Base-by-base conservation (phyloP, 1,140 invertebrate genomes). In the Anadara kagoshimensis region DNA sequence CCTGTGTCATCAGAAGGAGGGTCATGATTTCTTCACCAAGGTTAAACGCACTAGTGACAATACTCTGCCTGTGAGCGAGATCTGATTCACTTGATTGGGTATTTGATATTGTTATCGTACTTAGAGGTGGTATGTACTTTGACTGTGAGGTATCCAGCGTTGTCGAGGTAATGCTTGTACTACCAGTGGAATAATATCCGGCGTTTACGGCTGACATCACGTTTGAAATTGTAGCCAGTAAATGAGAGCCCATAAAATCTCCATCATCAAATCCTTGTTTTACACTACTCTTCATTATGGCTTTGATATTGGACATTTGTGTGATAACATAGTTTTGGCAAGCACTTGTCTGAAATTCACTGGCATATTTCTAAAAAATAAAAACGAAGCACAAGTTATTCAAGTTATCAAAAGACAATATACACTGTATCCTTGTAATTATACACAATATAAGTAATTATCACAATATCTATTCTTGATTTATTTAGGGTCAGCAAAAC, bases 271-370 rank as follows among this genome's bases (percentile, higher is more conserved):
- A 26, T 12, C 83, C 83, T 14, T 69, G 65, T 26, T 77, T 67
- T 14, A 71, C 43, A 14, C 78, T 78, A 12, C 47, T 54, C 20
- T 49, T 56, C 36, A 81, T 74, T 1, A 26, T 54, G 11, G 68
- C 29, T 54, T 81, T 68, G 26, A 85, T 53, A 20, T 57, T 44
- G 12, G 71, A 61, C 7, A 59, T 51, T 51, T 85, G 69, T 56
- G 53, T 70, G 47, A 75, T 53, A 18, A 80, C 61, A 5, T 76
- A 47, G 5, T 53, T 54, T 24, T 82, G 80, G 56, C 75, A 74
- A n/a, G 69, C 53, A 20, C 66, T 66, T 0, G 75, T 77, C 62
- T 81, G 80, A 53, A 73, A 78, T 61, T 85, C 85, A 44, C 59
- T 62, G 0, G 66, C 22, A 69, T 81, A 83, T 18, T 78, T 71